phyloP scores from a whole-genome alignment of 2,113 vertebrate genomes.

The Ceyx cyanopectus region DNA sequence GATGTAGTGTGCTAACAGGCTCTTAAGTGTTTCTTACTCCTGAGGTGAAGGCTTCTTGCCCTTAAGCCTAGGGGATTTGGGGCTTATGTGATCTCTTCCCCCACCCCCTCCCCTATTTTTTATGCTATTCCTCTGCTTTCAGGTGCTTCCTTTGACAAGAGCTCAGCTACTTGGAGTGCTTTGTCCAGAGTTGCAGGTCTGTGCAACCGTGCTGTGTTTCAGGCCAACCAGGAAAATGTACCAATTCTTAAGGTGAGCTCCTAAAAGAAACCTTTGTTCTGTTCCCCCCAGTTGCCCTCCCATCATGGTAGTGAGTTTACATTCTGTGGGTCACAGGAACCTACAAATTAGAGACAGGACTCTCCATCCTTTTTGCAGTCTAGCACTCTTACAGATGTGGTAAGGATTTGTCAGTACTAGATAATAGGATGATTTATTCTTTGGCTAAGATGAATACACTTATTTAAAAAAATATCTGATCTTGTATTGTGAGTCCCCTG shows the following conservation, averaged over 20 bases:
- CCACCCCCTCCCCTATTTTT: no score
- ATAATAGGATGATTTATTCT: not conserved
- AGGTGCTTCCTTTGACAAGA: constrained; percentile 85
- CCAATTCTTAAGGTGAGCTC: constrained; percentile 82
- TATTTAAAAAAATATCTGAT: not conserved
- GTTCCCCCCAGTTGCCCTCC: not conserved
- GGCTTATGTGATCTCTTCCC: not conserved
- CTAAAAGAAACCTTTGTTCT: not conserved
- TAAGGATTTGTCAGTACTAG: not conserved
- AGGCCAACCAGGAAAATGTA: constrained; percentile 82
- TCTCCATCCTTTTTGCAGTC: not conserved
- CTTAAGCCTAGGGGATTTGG: not conserved
- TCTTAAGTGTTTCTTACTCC: not conserved
- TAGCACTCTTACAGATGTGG: not conserved
- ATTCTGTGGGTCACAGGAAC: not conserved
- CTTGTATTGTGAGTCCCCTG: not conserved
- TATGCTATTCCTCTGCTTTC: not conserved
- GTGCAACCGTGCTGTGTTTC: constrained; percentile 85
- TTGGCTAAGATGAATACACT: not conserved
- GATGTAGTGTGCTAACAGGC: not conserved
- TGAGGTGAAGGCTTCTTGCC: not conserved
- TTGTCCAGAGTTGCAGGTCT: constrained; percentile 82
- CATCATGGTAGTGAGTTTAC: not conserved
- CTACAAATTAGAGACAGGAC: not conserved
- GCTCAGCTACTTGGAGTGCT: constrained; percentile 79